These are phyloP conservation scores for Polyploca ridens DNA, from an alignment of 2,888 invertebrate species.

Conservation along the genomic window DNA sequence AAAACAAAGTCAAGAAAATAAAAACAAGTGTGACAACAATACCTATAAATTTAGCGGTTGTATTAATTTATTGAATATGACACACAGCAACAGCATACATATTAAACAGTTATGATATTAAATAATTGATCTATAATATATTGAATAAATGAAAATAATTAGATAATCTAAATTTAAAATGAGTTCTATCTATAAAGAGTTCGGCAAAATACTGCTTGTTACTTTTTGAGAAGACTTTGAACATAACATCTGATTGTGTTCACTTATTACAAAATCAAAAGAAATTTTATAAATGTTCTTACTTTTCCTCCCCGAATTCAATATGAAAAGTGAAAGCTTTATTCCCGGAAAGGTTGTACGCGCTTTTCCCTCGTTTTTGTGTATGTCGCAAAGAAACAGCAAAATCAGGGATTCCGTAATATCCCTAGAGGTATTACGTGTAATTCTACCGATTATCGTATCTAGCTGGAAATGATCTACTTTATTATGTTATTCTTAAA, in stretches of 20 bases:
- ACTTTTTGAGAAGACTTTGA: neutral
- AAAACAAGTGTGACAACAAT: too few species aligned
- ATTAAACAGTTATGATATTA: too few species aligned
- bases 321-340: constrained; percentile 7
- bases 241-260: neutral
- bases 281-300: neutral
- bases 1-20: too few species aligned
- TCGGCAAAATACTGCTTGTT: neutral
- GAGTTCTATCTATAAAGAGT: neutral
- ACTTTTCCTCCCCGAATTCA: constrained; percentile 4
- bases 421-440: constrained; percentile 1
- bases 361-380: constrained; percentile 1
- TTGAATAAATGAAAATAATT: too few species aligned
- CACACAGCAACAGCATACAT: too few species aligned
- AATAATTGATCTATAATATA: too few species aligned
- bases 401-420: constrained; percentile 1
- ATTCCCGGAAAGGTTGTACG: constrained; percentile 9
- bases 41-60: too few species aligned
- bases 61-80: too few species aligned
- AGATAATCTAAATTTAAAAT: too few species aligned
- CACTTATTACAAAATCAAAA: constrained; percentile 3
- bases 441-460: constrained; percentile 1
- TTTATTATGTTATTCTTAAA: neutral
- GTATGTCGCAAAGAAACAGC: neutral
- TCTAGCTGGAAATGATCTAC: neutral